Conservation (phyloP, 2,113 vertebrate species). For the Erythrolamprus reginae region DNA sequence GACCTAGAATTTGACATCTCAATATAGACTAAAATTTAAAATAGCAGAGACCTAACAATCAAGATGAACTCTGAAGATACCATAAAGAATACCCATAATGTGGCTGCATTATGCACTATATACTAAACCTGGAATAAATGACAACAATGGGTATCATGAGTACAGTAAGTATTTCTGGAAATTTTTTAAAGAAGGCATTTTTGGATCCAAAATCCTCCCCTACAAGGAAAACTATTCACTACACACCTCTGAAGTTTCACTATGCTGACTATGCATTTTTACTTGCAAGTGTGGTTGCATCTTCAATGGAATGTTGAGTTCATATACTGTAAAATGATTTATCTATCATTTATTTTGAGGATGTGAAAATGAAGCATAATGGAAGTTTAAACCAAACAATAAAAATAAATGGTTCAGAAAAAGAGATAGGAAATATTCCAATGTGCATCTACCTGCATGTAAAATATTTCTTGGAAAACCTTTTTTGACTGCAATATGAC, state of each 20-base stretch:
- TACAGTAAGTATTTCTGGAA: not conserved
- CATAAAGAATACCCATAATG: not conserved
- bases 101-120: not conserved
- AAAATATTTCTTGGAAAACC: not conserved
- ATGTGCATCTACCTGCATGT: not conserved
- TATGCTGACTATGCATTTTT: not conserved
- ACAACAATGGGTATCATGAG: not conserved
- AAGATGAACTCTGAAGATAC: not conserved
- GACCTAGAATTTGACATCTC: not conserved
- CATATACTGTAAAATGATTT: not conserved
- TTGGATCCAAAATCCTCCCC: not conserved
- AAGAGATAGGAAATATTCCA: not conserved
- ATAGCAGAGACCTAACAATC: no score
- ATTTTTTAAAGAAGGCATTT: not conserved
- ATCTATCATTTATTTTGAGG: not conserved
- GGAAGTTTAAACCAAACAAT: not conserved
- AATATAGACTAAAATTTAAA: not conserved
- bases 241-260: not conserved
- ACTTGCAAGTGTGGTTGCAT: not conserved
- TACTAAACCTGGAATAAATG: not conserved
- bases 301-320: not conserved
- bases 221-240: not conserved
- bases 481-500: not conserved
- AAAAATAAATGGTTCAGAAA: not conserved
- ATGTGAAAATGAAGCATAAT: not conserved